A percentile compares a stretch with the other conserved stretches of the same genome.
Conservation (phyloP, 1,140 invertebrate genomes). For the Chymomyza costata region DNA sequence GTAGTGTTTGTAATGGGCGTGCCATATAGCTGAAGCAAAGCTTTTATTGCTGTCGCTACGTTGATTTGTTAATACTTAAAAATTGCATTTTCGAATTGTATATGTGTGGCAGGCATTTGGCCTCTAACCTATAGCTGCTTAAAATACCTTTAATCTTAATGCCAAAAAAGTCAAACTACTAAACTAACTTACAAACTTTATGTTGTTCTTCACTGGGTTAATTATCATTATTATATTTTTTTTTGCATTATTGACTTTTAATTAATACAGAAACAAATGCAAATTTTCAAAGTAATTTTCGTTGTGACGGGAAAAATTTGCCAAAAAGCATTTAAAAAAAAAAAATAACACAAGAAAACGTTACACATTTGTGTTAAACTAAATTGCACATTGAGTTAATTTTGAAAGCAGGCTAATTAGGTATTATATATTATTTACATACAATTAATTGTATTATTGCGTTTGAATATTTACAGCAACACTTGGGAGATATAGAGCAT, state of each 20-base stretch:
- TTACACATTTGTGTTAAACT: conserved; percentile 54
- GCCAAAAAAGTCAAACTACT: conserved; percentile 35
- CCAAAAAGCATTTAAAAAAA: conserved; percentile 2
- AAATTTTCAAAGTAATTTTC: conserved; percentile 24
- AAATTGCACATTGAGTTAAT: conserved; percentile 71
- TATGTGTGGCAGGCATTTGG: too few species aligned
- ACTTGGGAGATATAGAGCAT: conserved; percentile 26
- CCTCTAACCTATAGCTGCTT: too few species aligned
- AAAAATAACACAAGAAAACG: too few species aligned
- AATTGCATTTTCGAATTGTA: conserved; percentile 5
- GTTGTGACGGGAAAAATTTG: conserved; percentile 33
- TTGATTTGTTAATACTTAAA: conserved; percentile 37
- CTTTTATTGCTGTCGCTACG: conserved; percentile 17
- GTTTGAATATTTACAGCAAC: conserved; percentile 58
- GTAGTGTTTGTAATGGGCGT: too few species aligned
- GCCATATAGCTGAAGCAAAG: background rate
- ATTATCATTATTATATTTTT: conserved; percentile 5
- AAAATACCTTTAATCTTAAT: conserved; percentile 7
- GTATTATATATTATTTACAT: conserved; percentile 63
- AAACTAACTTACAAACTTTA: conserved; percentile 36
- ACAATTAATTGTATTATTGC: conserved; percentile 57
- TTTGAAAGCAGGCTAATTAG: conserved; percentile 55
- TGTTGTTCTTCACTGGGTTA: conserved; percentile 32
- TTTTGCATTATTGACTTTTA: conserved; percentile 3
- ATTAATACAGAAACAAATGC: conserved; percentile 33